Evolutionary conservation across 2,888 invertebrate genomes (phyloP), one percentile per base, ranked within the genome.

Genomic region (Taenaris catops): DNA sequence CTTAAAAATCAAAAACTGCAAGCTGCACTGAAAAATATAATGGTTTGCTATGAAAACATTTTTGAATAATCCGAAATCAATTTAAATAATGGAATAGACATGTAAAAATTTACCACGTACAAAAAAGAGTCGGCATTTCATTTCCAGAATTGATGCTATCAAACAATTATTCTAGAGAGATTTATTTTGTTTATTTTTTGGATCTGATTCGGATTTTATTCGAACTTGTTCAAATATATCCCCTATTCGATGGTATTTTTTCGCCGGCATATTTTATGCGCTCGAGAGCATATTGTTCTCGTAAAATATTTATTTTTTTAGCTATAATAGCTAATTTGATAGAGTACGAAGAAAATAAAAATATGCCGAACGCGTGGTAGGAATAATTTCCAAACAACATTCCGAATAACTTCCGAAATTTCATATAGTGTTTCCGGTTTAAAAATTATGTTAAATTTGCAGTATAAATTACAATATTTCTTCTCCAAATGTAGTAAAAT

Each of bases 251-350:
- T 34, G 34, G 34, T 35, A 29, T 26, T 34, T 34, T 35, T 39
- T 23, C 26, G 12, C 20, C 17, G 25, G 31, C 34, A 35, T 40
- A 35, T 40, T 40, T 40, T 35, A 39, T 25, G 25, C 26, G 34
- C 29, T 31, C 23, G 39, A 26, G 31, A 26, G 26, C 25, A 12
- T 25, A 20, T 16, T 17, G 28, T 25, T 26, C 28, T 20, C 20
- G 29, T 32, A 14, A 29, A 31, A 34, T 37, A 31, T 38, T 34
- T 39, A 26, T 34, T 40, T 34, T n/a, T n/a, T n/a, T n/a, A n/a
- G 5, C 7, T 19, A 19, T 1, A 19, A 19, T 4, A 19, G 5
- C 7, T 7, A 7, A 19, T 19, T 7, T 7, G n/a, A n/a, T n/a
- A n/a, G n/a, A n/a, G n/a, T n/a, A n/a, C n/a, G n/a, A n/a, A n/a